Base-by-base conservation (phyloP, 2,888 invertebrate genomes). In the Sacculina carcini region DNA sequence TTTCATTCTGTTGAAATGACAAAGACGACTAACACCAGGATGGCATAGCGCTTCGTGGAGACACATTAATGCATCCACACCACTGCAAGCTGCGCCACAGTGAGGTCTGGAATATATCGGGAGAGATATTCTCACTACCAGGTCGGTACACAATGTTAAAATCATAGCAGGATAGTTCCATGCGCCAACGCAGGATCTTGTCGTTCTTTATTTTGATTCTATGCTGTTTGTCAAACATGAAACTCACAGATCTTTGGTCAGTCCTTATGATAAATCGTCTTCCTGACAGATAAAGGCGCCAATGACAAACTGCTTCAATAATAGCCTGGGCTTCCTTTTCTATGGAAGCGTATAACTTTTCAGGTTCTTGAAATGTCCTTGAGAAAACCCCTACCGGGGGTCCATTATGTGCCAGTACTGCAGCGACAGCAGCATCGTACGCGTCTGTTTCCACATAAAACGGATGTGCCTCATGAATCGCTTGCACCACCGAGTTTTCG, bases 121-220 rank as follows among this genome's bases (percentile, higher is more conserved):
- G 29, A 21, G 47, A 19, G 14, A 39, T 31, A 31, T 52, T 52
- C 12, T 49, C 49, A 42, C 9, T 19, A 24, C 52, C 48, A 48
- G 48, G 38, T 39, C 48, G 3, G 21, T 52, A 48, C 12, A 48
- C 6, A 48, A 50, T 50, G 7, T 50, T 32, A 48, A 39, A 52
- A n/a, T 48, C 19, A 39, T 39, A 52, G 24, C 40, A 39, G 4
- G 40, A 52, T 21, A 52, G 4, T 52, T 48, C 52, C 52, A 52
- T 48, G 21, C 38, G 16, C 52, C 52, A 52, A 7, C 29, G 26
- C n/a, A 52, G 19, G 10, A 52, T 48, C 24, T 52, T 48, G 21
- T 52, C 52, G 42, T 52, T 52, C 40, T 52, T 52, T 36, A 52
- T 52, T 31, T 42, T 52, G 16, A 19, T 52, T 26, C 42, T 49